Percentiles rank a stretch among this genome's conserved stretches.
Conservation (phyloP, 2,888 invertebrate species). For the Orthosia cruda region DNA sequence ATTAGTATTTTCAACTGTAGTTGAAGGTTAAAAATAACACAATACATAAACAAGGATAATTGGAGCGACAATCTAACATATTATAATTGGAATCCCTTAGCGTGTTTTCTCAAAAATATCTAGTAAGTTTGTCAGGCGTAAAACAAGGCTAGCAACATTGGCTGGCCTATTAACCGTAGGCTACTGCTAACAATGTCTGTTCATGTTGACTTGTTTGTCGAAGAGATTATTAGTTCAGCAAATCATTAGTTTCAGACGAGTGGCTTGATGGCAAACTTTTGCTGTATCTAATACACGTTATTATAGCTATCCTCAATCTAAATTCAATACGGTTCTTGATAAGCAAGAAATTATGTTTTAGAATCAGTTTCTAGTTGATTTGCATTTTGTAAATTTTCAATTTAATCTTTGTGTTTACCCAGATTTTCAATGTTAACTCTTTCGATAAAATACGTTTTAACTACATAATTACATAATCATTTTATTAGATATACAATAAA, state of each 20-base stretch:
- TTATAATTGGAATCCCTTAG: conserved; percentile 16
- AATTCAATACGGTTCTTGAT: conserved; percentile 36
- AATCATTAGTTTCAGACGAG: conserved; percentile 49
- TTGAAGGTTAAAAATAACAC: conserved; percentile 10
- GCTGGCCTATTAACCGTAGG: conserved; percentile 26
- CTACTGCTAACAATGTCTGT: conserved; percentile 40
- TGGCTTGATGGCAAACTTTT: conserved; percentile 41
- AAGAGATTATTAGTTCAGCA: conserved; percentile 48
- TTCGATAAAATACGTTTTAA: conserved; percentile 15
- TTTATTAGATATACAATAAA: conserved; percentile 1
- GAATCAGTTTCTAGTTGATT: conserved; percentile 26
- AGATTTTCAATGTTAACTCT: background rate
- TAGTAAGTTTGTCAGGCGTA: conserved; percentile 23
- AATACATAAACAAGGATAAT: background rate
- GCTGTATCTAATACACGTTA: conserved; percentile 39
- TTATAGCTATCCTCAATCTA: conserved; percentile 33
- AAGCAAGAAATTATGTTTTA: conserved; percentile 30
- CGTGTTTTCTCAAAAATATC: conserved; percentile 22
- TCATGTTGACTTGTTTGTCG: conserved; percentile 41
- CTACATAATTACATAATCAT: background rate
- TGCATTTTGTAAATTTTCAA: conserved; percentile 32
- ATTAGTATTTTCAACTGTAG: background rate
- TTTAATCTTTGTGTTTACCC: background rate
- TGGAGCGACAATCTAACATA: background rate
- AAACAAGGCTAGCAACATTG: conserved; percentile 25